Base-by-base conservation (phyloP, 2,888 invertebrate species). In the Biston stratarius region DNA sequence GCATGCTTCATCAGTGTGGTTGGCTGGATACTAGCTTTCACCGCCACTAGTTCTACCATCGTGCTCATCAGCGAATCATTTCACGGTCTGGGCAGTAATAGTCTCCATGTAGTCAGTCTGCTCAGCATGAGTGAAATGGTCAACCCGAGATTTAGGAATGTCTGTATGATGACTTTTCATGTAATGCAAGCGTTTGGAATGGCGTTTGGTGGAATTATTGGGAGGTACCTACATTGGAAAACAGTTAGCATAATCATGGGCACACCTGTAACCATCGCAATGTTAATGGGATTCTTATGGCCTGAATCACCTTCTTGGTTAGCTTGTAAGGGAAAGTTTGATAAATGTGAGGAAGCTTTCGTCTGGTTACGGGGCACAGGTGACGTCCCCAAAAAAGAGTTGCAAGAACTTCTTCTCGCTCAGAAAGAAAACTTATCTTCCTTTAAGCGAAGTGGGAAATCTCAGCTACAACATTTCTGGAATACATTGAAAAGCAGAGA, bases 231-330 rank as follows among this genome's bases (percentile, higher is more conserved):
- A 3, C 69, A 78, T 66, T 77, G 77, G 75, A 77, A 73, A 48
- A 73, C 70, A 1, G 51, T 71, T 0, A 67, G 74, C 10, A 8
- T 73, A 24, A 64, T 78, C 0, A 67, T 77, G 71, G 12, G 64
- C 7, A 14, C 33, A 1, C 74, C 76, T 0, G 33, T 72, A 7
- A 0, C 62, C 0, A 0, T 74, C 0, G 74, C 75, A 0, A 34
- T 76, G 8, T 6, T 66, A 0, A 63, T 70, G 24, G 70, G 52
- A 0, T 66, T 59, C 6, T 11, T 61, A 10, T 78, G 79, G 78
- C 78, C 78, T 0, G 77, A 79, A 42, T 79, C 79, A 0, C 79
- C 78, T 7, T 65, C 72, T 2, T 79, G 79, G 78, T 51, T 77
- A 7, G 78, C 79, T 5, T 76, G 62, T 51, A 78, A 72, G 57